Percentiles rank a stretch among this genome's conserved stretches.
Evolutionary conservation across 2,797 vertebrate genomes (phyloP).

Genomic region (Thripadectes ignobilis): DNA sequence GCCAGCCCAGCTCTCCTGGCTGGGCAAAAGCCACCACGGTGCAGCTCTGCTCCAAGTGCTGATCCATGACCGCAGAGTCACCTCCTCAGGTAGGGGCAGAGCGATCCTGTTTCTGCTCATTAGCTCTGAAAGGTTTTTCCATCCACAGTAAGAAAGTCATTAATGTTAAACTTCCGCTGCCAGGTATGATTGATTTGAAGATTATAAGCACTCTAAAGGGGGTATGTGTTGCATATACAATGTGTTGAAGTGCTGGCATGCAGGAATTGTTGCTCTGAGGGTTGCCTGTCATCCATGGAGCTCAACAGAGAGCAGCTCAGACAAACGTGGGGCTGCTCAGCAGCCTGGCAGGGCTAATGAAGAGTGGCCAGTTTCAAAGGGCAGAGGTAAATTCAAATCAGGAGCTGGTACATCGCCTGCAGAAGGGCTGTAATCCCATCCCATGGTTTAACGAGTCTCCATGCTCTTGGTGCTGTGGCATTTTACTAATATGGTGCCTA

Average conservation of each 20-base stretch:
- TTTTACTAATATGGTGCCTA: neutral
- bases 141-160: constrained; percentile 41
- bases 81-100: constrained; percentile 6
- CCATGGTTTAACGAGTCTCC: neutral
- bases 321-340: neutral
- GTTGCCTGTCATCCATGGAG: neutral
- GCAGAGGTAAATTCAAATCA: neutral
- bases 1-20: neutral
- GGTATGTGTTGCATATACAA: neutral
- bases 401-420: neutral
- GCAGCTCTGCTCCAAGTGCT: neutral
- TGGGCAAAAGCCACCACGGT: neutral
- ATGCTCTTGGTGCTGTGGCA: neutral
- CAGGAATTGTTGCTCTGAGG: neutral
- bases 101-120: constrained; percentile 25
- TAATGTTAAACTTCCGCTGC: constrained; percentile 37
- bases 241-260: neutral
- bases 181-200: constrained; percentile 15
- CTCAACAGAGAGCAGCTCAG: neutral
- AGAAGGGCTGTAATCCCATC: neutral
- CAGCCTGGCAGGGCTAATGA: neutral
- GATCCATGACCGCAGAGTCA: neutral
- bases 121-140: constrained; percentile 20
- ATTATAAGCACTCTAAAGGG: neutral
- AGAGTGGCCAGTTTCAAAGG: neutral